Conservation (phyloP, 2,797 vertebrate genomes). For the Molothrus aeneus region DNA sequence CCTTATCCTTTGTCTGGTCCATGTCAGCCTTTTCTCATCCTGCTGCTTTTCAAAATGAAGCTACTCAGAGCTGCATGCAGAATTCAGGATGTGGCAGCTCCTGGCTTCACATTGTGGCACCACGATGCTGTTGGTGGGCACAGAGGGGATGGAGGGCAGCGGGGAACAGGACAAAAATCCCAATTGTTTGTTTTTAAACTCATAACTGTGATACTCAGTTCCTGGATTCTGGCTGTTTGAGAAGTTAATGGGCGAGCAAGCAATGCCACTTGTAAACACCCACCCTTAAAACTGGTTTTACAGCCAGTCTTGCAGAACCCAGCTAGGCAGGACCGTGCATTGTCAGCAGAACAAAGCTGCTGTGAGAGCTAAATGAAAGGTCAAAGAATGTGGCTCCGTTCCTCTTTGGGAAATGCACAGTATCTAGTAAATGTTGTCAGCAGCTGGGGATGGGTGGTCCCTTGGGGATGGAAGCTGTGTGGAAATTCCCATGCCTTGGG, state of each 20-base stretch:
- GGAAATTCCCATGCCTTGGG: constrained; percentile 11
- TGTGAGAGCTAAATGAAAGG: not conserved
- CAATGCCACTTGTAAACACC: not conserved
- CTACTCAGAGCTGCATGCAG: not conserved
- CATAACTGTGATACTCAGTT: not conserved
- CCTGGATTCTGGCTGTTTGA: not conserved
- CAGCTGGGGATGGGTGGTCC: not conserved
- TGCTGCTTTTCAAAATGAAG: accelerated
- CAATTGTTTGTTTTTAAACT: not conserved
- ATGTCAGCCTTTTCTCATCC: not conserved
- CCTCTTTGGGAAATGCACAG: not conserved
- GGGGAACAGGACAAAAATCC: not conserved
- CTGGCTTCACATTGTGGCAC: not conserved
- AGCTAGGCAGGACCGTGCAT: not conserved
- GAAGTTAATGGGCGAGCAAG: not conserved
- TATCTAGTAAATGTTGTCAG: not conserved
- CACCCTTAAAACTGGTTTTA: constrained; percentile 11
- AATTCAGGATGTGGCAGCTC: not conserved
- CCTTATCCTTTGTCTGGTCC: not conserved
- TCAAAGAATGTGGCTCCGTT: not conserved
- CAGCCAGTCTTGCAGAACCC: not conserved
- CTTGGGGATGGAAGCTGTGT: not conserved
- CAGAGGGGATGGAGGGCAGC: too few species aligned
- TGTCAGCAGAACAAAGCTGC: not conserved
- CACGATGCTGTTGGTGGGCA: accelerated